Evolutionary conservation across 2,797 vertebrate genomes (phyloP).

Genomic region (Gymnocypris eckloni): DNA sequence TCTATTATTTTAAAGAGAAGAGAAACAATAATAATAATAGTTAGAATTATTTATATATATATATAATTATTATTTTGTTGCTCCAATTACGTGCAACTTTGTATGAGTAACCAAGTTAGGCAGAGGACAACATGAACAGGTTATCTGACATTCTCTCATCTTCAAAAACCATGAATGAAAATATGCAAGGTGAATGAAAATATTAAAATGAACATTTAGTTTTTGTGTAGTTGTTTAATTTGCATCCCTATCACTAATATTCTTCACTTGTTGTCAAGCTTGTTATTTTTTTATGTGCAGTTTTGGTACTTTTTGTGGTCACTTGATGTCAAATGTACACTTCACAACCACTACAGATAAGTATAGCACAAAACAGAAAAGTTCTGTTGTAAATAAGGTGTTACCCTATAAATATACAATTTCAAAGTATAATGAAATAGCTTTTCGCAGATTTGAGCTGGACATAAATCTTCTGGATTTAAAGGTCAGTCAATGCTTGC

Average conservation of each 20-base stretch:
- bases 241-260: not conserved
- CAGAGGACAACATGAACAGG: not conserved
- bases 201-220: not conserved
- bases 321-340: not conserved
- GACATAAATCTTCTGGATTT: constrained; percentile 67
- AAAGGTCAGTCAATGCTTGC: constrained; percentile 69
- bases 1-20: not conserved
- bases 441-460: constrained; percentile 60
- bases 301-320: not conserved
- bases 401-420: not conserved
- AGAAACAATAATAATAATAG: not conserved
- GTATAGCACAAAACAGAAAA: not conserved
- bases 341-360: not conserved
- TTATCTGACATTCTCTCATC: not conserved
- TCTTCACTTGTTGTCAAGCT: not conserved
- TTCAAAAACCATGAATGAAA: not conserved
- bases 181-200: not conserved
- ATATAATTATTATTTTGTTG: not conserved
- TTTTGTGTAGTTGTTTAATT: not conserved
- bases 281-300: not conserved
- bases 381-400: not conserved
- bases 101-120: not conserved
- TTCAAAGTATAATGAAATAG: not conserved
- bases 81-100: not conserved
- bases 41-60: too few relatives aligned